Evolutionary conservation across 2,113 vertebrate genomes (phyloP), one percentile per base, ranked within the genome.

Genomic region (Riparia riparia): DNA sequence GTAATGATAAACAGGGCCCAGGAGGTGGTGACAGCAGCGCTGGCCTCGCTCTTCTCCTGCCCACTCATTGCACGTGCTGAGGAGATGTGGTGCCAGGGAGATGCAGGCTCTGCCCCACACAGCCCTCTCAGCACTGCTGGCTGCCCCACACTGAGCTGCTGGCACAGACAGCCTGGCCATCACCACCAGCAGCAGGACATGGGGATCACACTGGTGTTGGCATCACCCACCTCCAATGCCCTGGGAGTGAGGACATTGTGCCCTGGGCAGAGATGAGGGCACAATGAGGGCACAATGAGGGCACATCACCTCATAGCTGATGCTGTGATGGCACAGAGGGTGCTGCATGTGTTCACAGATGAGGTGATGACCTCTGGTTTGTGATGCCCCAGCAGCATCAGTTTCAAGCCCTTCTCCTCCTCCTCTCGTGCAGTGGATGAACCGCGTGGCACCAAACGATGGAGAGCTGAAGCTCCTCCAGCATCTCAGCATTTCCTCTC

Each of bases 1-100:
- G 85, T 96, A 94, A 97, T 93, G 71, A 95, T 97, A 88, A 97
- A 95, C 25, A 14, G 64, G 39, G 0, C 24, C 0, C 1, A 81
- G 74, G 68, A 65, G 73, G 32, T 50, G 89, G 21, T 90, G 92
- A 96, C 18, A 8, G 51, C 50, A 92, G 31, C 0, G 0, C 54
- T 61, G 58, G 63, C 14, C 3, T 90, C 1, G 0, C 45, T 73
- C 42, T 2, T 15, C 74, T 82, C 54, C 82, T 60, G 50, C 82
- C 56, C 42, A 42, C 26, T 25, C 28, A 51, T n/a, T 0, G 0
- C n/a, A 14, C 9, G 4, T 26, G 44, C 56, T 4, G 6, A 50
- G 82, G 42, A 70, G 60, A 50, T 3, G 8, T 3, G 1, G 37
- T 64, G 49, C 41, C 69, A 73, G 32, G 57, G 28, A 71, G 31